phyloP scores from a whole-genome alignment of 2,113 vertebrate species.

The Megaleporinus macrocephalus region DNA sequence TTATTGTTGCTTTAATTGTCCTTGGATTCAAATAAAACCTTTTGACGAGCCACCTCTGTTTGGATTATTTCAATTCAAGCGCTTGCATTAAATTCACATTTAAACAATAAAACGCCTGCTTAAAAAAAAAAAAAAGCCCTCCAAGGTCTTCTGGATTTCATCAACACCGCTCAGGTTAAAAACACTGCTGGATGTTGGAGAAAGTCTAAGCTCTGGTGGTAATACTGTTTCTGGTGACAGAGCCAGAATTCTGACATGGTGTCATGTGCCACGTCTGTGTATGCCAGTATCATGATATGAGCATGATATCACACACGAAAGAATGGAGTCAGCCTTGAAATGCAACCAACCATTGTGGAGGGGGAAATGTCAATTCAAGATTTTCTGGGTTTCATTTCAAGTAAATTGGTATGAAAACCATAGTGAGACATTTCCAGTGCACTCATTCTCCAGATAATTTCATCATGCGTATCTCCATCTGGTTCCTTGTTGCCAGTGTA shows the following conservation, averaged over 20 bases:
- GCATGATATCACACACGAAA: slow-evolving; percentile 32
- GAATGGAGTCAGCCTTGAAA: slow-evolving; percentile 67
- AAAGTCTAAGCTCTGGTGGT: slow-evolving; percentile 48
- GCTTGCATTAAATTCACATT: slow-evolving; percentile 44
- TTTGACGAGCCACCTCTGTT: slow-evolving; percentile 68
- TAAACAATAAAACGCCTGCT: slow-evolving; percentile 58
- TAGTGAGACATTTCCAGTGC: slow-evolving; percentile 72
- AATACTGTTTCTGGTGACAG: slow-evolving; percentile 56
- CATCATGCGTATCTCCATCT: slow-evolving; percentile 71
- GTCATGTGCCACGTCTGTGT: slow-evolving; percentile 1
- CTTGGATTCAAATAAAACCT: slow-evolving; percentile 68
- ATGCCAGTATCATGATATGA: slow-evolving; percentile 16
- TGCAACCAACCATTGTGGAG: slow-evolving; percentile 61
- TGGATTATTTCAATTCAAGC: slow-evolving; percentile 60
- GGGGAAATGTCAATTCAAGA: slow-evolving; percentile 74
- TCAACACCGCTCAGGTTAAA: slow-evolving; percentile 51
- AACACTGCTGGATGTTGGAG: slow-evolving; percentile 33
- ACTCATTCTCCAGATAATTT: slow-evolving; percentile 75
- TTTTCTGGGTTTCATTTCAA: slow-evolving; percentile 75
- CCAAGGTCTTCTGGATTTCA: slow-evolving; percentile 51
- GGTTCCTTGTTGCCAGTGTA: slow-evolving; percentile 64
- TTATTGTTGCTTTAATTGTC: slow-evolving; percentile 69
- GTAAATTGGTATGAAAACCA: slow-evolving; percentile 73
- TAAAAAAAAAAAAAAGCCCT: slow-evolving; percentile 23
- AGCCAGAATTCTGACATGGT: slow-evolving; percentile 49